These are phyloP conservation scores for Bruchidius siliquastri DNA, from an alignment of 2,888 invertebrate species.

Conservation along the genomic window DNA sequence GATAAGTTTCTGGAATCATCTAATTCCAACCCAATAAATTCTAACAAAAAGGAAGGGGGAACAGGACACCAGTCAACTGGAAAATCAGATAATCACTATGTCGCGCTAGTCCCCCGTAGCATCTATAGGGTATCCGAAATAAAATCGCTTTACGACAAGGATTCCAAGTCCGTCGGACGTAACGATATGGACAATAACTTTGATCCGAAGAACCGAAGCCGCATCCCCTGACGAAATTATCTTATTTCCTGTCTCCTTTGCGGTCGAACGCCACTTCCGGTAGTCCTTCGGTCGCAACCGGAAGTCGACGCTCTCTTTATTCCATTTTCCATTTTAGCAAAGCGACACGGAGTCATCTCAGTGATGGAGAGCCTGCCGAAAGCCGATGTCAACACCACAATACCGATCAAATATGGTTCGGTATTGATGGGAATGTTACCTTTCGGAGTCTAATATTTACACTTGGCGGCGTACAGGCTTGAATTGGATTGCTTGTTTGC, in stretches of 20 bases:
- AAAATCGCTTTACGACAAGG: background rate
- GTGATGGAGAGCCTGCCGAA: background rate
- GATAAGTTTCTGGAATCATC: background rate
- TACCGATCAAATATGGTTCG: no score
- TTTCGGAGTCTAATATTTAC: no score
- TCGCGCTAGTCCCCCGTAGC: background rate
- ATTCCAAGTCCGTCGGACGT: background rate
- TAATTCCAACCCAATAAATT: background rate
- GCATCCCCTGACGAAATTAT: background rate
- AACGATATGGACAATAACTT: background rate
- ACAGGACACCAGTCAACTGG: background rate
- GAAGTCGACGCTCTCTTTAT: background rate
- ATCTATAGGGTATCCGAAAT: background rate
- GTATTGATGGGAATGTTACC: no score
- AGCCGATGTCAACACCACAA: background rate
- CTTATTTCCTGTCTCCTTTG: background rate
- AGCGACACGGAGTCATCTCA: background rate
- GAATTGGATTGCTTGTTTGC: no score
- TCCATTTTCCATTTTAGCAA: background rate
- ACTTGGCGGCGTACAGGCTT: no score
- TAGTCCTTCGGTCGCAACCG: background rate
- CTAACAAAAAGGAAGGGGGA: background rate
- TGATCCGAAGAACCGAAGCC: background rate
- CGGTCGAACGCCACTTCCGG: background rate
- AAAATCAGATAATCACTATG: background rate